Conservation (phyloP, 1,140 invertebrate species). For the Drosophila sechellia region DNA sequence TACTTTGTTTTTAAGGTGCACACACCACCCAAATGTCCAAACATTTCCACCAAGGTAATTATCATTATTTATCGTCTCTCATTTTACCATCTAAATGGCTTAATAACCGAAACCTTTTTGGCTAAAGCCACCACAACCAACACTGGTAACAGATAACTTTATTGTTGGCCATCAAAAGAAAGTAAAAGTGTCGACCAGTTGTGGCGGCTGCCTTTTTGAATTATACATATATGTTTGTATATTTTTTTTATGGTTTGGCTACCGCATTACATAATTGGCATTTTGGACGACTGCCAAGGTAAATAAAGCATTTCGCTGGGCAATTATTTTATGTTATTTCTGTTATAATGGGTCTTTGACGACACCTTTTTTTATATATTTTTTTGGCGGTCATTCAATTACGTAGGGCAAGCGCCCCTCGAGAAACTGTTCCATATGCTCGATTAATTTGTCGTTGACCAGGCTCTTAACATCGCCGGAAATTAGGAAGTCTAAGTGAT, state of each 20-base stretch:
- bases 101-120: slow-evolving; percentile 65
- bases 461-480: slow-evolving; percentile 86
- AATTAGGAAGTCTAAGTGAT: slow-evolving; percentile 88
- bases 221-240: slow-evolving; percentile 33
- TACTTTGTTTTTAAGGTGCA: slow-evolving; percentile 8
- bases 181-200: slow-evolving; percentile 57
- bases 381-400: slow-evolving; percentile 64
- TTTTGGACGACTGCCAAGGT: slow-evolving; percentile 52
- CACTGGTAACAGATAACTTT: slow-evolving; percentile 49
- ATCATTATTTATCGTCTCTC: slow-evolving; percentile 23
- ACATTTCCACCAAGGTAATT: slow-evolving; percentile 27
- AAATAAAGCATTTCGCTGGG: slow-evolving; percentile 65
- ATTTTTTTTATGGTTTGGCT: slow-evolving; percentile 50
- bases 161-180: slow-evolving; percentile 57
- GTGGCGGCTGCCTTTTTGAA: slow-evolving; percentile 31
- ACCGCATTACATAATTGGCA: slow-evolving; percentile 71
- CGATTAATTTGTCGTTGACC: slow-evolving; percentile 86
- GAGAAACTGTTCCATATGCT: slow-evolving; percentile 81
- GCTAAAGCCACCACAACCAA: slow-evolving; percentile 30
- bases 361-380: slow-evolving; percentile 22
- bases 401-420: slow-evolving; percentile 75
- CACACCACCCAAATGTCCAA: neutral
- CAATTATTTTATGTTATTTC: slow-evolving; percentile 37
- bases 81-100: slow-evolving; percentile 33
- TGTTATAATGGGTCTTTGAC: slow-evolving; percentile 59